A percentile compares a stretch with the other conserved stretches of the same genome.
Evolutionary conservation across 2,888 invertebrate species (phyloP).

Genomic region (Eutolmus rufibarbis): DNA sequence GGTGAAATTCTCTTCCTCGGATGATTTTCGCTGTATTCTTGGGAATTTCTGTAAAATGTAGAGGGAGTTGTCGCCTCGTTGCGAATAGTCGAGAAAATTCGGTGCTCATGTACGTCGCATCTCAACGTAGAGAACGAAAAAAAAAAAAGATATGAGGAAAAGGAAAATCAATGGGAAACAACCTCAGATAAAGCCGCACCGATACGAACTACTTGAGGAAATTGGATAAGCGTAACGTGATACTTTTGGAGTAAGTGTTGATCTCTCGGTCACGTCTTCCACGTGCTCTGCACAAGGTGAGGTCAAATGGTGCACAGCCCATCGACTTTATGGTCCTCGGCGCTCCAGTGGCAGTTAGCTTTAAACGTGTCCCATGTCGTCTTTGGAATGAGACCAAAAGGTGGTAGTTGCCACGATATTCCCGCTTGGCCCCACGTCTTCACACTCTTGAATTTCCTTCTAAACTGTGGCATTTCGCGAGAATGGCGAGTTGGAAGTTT

Average conservation of each 20-base stretch:
- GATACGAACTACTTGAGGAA: constrained; percentile 33
- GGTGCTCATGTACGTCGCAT: background rate
- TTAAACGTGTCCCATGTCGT: constrained; percentile 4
- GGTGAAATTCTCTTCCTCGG: background rate
- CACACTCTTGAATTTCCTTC: background rate
- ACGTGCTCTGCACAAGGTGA: constrained; percentile 35
- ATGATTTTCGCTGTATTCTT: background rate
- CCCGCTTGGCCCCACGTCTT: background rate
- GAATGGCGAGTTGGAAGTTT: background rate
- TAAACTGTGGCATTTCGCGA: background rate
- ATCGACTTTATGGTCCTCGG: constrained; percentile 33
- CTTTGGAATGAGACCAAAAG: background rate
- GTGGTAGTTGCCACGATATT: background rate
- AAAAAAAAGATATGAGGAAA: background rate
- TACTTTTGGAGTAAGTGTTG: constrained; percentile 32
- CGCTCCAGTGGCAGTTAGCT: background rate
- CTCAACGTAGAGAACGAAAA: background rate
- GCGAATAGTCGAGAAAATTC: background rate
- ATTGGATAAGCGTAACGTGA: constrained; percentile 42
- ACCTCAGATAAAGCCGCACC: constrained; percentile 32
- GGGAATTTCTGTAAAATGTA: background rate
- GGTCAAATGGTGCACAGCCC: constrained; percentile 43
- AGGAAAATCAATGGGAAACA: constrained; percentile 32
- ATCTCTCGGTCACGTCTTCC: constrained; percentile 39
- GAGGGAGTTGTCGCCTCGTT: constrained; percentile 1